Evolutionary conservation across 2,888 invertebrate genomes (phyloP), one percentile per base, ranked within the genome.

Genomic region (Arge pagana): DNA sequence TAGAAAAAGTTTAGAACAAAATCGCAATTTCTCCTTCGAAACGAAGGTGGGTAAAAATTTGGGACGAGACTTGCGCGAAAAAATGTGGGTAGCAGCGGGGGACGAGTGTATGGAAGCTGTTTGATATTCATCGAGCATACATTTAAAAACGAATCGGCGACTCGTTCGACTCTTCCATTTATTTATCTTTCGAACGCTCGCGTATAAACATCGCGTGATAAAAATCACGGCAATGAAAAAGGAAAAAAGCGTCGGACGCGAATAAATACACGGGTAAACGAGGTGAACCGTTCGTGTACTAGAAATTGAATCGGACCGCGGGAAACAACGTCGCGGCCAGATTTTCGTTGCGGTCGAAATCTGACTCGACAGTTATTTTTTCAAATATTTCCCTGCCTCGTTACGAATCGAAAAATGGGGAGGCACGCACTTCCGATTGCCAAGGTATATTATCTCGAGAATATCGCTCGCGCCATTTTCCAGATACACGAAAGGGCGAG

Each of bases 331-430:
- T 41, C 26, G 26, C 28, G 10, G 13, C 3, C 41, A 41, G 41
- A 41, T 41, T 28, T 41, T 41, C 16, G 11, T 26, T 21, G 16
- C 41, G 18, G 15, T 11, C n/a, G n/a, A n/a, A 28, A 26, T 24
- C 16, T 26, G 13, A 13, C 10, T 41, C 26, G 10, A 8, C 26
- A 7, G n/a, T 41, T 41, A 41, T 41, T 41, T 36, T 36, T 26
- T 41, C n/a, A 16, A 16, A 24, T 26, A 26, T 26, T 26, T 26
- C 28, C 15, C 26, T 21, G 16, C 26, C 28, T 41, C 15, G 16
- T 41, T 41, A 28, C 28, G 4, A 41, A 41, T 41, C 10, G 41
- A 16, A 28, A 39, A 39, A 39, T 39, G 39, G 13, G 4, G 6
- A 39, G 13, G 23, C 39, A 39, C 39, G 39, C 23, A 24, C 28